A percentile compares a stretch with the other conserved stretches of the same genome.
phyloP scores from a whole-genome alignment of 2,797 vertebrate species.

The Mormyrus hasselquistii region DNA sequence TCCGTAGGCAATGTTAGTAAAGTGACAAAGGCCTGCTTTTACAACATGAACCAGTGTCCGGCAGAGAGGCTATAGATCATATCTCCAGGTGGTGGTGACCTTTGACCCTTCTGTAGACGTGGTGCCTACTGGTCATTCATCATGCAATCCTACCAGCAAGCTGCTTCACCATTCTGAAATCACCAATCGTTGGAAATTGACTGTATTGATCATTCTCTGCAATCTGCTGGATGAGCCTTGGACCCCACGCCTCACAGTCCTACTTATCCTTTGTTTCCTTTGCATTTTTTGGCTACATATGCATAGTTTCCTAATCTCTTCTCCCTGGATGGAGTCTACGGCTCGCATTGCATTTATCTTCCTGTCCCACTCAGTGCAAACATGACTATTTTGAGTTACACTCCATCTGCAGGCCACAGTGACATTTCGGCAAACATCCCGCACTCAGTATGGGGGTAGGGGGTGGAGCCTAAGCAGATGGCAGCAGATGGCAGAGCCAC shows the following conservation, averaged over 20 bases:
- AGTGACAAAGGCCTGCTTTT: constrained; percentile 22
- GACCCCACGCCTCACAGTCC: background rate
- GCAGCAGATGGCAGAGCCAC: constrained; percentile 9
- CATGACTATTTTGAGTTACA: background rate
- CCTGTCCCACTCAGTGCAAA: background rate
- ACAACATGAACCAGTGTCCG: constrained; percentile 18
- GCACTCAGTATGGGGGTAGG: background rate
- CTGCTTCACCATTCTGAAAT: constrained; percentile 49
- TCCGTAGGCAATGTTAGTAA: constrained; percentile 11
- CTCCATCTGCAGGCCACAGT: background rate
- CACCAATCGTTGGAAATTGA: constrained; percentile 48
- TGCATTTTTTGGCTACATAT: background rate
- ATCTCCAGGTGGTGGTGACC: constrained; percentile 54
- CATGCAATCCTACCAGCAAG: constrained; percentile 50
- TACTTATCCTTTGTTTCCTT: background rate
- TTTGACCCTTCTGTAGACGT: constrained; percentile 51
- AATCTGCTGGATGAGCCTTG: constrained; percentile 31
- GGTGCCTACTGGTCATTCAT: constrained; percentile 49
- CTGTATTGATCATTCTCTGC: constrained; percentile 52
- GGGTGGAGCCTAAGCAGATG: constrained; percentile 9
- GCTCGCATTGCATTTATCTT: background rate
- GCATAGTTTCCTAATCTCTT: background rate
- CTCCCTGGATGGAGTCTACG: background rate
- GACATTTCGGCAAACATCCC: background rate
- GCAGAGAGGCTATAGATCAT: constrained; percentile 42